These are phyloP conservation scores for Drosophila picticornis DNA, from an alignment of 2,888 invertebrate genomes.

Conservation along the genomic window DNA sequence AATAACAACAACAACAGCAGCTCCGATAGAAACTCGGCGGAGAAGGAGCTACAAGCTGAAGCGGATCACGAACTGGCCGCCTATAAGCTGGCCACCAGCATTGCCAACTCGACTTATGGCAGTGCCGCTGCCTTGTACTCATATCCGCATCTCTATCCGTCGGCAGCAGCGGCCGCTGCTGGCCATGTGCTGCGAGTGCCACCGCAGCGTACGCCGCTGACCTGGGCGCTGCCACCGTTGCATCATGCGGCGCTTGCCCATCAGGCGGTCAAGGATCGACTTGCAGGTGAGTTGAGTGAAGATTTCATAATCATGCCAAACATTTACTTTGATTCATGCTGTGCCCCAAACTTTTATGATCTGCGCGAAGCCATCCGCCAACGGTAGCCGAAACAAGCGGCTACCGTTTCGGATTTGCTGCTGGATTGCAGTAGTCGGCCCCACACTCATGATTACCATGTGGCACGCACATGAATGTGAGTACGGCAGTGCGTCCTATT, in stretches of 20 bases:
- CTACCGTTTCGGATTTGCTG: conserved; percentile 42
- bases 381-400: conserved; percentile 63
- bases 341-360: conserved; percentile 17
- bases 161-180: conserved; percentile 81
- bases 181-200: conserved; percentile 93
- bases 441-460: conserved; percentile 55
- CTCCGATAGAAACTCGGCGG: conserved; percentile 66
- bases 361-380: conserved; percentile 23
- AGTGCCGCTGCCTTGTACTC: conserved; percentile 84
- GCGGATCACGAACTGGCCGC: conserved; percentile 84
- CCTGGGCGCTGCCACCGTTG: conserved; percentile 86
- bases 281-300: conserved; percentile 89
- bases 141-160: conserved; percentile 86
- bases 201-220: conserved; percentile 87
- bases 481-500: conserved; percentile 40
- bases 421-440: conserved; percentile 3
- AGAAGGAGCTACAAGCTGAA: conserved; percentile 83
- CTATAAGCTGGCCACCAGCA: conserved; percentile 84
- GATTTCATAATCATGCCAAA: conserved; percentile 1
- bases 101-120: conserved; percentile 84
- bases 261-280: conserved; percentile 93
- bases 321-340: conserved; percentile 4
- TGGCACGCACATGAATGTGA: conserved; percentile 58
- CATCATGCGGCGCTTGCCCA: conserved; percentile 90
- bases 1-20: conserved; percentile 42